phyloP scores from a whole-genome alignment of 2,113 vertebrate genomes.

The Stomatorhinus ivindoensis region DNA sequence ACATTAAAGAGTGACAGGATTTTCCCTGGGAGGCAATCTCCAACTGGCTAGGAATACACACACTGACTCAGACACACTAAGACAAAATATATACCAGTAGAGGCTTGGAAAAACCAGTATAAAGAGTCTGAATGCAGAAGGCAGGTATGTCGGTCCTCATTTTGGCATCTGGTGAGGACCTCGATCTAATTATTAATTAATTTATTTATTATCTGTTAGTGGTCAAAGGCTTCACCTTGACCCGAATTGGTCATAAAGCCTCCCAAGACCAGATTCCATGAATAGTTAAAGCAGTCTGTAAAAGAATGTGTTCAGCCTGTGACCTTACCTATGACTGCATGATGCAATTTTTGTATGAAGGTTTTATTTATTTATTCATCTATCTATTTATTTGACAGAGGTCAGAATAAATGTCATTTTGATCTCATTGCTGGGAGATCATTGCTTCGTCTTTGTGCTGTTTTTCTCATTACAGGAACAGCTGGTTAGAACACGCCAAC shows the following conservation, averaged over 20 bases:
- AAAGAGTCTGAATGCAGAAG: not conserved
- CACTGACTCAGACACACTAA: not conserved
- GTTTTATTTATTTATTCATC: not conserved
- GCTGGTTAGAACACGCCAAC: not conserved
- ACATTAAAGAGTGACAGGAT: not conserved
- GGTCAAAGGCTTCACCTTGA: conserved; percentile 28
- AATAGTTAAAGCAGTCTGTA: conserved; percentile 30
- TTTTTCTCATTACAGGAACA: not conserved
- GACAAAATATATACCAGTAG: not conserved
- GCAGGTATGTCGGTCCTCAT: not conserved
- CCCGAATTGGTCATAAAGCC: conserved; percentile 40
- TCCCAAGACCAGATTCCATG: conserved; percentile 38
- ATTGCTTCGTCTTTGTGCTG: not conserved
- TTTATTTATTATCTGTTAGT: not conserved
- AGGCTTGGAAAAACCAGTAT: not conserved
- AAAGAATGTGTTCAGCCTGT: conserved; percentile 22
- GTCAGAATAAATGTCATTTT: not conserved
- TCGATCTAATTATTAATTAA: not conserved
- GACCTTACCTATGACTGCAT: not conserved
- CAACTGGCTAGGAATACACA: not conserved
- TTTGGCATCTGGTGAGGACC: not conserved
- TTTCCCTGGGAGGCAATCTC: not conserved
- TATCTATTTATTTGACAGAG: not conserved
- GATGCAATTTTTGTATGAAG: not conserved
- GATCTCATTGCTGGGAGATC: not conserved